Conservation (phyloP, 1,140 invertebrate species). For the Euwallacea similis region DNA sequence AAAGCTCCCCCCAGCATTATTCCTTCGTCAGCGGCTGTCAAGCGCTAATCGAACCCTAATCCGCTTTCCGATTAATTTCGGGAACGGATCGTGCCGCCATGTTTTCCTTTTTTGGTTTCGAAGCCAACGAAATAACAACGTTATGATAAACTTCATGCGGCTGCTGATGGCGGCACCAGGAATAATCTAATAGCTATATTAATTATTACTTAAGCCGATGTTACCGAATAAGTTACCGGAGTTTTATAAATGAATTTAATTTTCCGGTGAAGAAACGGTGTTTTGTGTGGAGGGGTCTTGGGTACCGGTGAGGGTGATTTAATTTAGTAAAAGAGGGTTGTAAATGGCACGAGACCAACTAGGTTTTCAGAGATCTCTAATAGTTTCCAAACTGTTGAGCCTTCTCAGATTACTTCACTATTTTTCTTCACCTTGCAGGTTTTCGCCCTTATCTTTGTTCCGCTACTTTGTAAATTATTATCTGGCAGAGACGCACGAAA, state of each 20-base stretch:
- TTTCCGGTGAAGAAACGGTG: background rate
- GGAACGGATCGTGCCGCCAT: slow-evolving; percentile 31
- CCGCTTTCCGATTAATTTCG: slow-evolving; percentile 34
- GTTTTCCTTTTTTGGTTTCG: slow-evolving; percentile 29
- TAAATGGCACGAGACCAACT: no score
- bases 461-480: no score
- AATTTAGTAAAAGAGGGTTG: background rate
- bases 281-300: background rate
- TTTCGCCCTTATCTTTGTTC: no score
- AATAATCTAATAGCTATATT: slow-evolving; percentile 27
- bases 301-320: background rate
- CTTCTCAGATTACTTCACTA: no score
- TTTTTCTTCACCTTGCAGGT: no score
- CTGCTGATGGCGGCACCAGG: slow-evolving; percentile 11
- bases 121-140: slow-evolving; percentile 28
- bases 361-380: no score
- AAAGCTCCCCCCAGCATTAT: slow-evolving; percentile 24
- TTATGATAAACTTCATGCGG: slow-evolving; percentile 20
- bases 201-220: slow-evolving; percentile 28
- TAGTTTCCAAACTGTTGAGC: no score
- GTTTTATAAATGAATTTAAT: slow-evolving; percentile 16
- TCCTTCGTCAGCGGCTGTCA: slow-evolving; percentile 34
- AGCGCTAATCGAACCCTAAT: slow-evolving; percentile 34
- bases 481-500: no score
- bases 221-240: slow-evolving; percentile 19